Evolutionary conservation across 2,888 invertebrate species (phyloP).

Genomic region (Heterodera filipjevi): DNA sequence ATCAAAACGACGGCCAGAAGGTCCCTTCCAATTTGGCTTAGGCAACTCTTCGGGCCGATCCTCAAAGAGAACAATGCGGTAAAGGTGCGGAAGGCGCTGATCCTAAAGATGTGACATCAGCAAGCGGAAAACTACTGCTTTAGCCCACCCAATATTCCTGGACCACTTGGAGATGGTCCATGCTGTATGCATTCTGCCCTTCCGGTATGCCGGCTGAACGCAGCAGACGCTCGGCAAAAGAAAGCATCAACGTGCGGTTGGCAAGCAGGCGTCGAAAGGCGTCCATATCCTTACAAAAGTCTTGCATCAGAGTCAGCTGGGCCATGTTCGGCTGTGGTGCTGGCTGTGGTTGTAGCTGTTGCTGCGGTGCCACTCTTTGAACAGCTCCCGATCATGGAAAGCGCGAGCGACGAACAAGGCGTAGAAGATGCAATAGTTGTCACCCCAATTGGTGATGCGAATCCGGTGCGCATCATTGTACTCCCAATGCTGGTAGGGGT

Average conservation of each 20-base stretch:
- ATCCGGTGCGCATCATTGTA: neutral
- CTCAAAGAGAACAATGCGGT: neutral
- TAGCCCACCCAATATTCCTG: neutral
- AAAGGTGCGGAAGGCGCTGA: neutral
- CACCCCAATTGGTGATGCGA: neutral
- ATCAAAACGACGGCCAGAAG: neutral
- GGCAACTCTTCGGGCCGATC: neutral
- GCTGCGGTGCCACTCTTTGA: neutral
- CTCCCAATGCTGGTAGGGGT: neutral
- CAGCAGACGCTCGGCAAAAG: neutral
- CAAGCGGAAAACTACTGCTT: neutral
- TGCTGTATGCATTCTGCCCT: neutral
- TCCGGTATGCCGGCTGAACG: neutral
- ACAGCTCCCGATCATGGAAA: neutral
- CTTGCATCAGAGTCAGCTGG: neutral
- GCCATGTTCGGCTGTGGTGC: neutral
- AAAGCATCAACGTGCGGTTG: neutral
- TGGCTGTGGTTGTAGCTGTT: too few species aligned
- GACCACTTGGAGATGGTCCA: neutral
- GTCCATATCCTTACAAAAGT: neutral
- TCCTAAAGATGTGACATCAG: neutral
- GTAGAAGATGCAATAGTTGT: constrained; percentile 1
- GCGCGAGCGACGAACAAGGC: neutral
- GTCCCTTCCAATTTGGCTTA: neutral
- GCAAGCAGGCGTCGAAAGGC: neutral